Conservation (phyloP, 2,797 vertebrate species). For the Diplodus sargus region DNA sequence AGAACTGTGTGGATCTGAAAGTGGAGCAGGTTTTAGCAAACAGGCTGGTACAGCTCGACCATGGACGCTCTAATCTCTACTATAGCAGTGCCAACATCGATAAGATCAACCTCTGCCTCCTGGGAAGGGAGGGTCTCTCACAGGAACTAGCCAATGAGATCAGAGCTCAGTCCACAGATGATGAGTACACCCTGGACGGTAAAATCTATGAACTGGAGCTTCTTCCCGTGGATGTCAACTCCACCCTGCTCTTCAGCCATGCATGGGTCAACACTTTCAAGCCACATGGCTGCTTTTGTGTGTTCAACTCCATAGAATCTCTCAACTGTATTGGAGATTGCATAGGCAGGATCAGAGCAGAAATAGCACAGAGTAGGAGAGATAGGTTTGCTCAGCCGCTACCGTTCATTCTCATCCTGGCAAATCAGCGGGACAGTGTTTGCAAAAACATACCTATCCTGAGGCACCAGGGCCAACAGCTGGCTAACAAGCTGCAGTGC, state of each 20-base stretch:
- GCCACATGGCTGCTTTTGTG: constrained; percentile 98
- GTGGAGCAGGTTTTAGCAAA: constrained; percentile 95
- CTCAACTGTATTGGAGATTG: constrained; percentile 97
- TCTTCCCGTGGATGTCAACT: constrained; percentile 94
- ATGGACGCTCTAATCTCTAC: constrained; percentile 92
- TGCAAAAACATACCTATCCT: constrained; percentile 98
- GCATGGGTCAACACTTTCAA: constrained; percentile 95
- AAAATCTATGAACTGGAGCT: constrained; percentile 99
- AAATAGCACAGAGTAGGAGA: constrained; percentile 93
- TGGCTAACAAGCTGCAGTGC: constrained; percentile 98
- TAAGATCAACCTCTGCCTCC: constrained; percentile 97
- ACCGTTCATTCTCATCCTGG: constrained; percentile 96
- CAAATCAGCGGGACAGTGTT: constrained; percentile 94
- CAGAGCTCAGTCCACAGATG: constrained; percentile 96
- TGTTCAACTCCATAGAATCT: constrained; percentile 98
- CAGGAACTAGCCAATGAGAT: constrained; percentile 99
- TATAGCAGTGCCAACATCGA: constrained; percentile 95
- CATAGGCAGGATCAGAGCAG: constrained; percentile 94
- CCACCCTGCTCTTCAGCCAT: constrained; percentile 93
- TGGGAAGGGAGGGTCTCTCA: constrained; percentile 96
- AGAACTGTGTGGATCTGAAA: constrained; percentile 97
- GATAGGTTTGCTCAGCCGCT: constrained; percentile 92
- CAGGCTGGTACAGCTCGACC: constrained; percentile 94
- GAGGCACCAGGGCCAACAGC: constrained; percentile 96
- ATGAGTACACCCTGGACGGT: constrained; percentile 98